phyloP scores from a whole-genome alignment of 2,113 vertebrate genomes.

The Bubalus kerabau region DNA sequence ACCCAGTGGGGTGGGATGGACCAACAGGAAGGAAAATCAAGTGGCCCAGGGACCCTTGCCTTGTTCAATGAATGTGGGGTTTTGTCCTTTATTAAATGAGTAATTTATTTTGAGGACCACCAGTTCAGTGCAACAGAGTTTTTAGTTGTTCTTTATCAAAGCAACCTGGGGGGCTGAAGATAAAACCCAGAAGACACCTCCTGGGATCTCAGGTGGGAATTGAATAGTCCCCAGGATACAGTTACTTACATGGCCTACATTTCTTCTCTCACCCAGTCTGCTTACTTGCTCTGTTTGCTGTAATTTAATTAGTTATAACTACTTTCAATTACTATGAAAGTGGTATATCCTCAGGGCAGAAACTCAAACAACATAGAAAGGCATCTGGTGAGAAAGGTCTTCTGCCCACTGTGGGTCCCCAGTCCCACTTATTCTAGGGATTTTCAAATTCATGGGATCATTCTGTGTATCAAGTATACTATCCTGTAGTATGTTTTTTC shows the following conservation, averaged over 20 bases:
- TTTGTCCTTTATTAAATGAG: neutral
- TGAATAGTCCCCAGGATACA: neutral
- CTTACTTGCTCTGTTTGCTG: neutral
- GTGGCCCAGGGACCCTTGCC: neutral
- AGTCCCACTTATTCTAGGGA: neutral
- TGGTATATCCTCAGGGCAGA: slow-evolving; percentile 25
- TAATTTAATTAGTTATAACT: slow-evolving; percentile 52
- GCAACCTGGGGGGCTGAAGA: neutral
- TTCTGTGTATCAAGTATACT: neutral
- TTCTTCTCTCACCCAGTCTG: neutral
- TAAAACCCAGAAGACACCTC: neutral
- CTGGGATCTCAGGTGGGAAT: rapidly evolving
- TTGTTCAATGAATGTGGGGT: neutral
- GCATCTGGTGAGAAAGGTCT: neutral
- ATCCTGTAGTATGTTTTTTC: neutral
- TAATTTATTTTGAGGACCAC: neutral
- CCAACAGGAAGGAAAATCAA: neutral
- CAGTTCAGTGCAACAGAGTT: neutral
- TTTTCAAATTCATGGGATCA: neutral
- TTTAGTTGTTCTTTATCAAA: neutral
- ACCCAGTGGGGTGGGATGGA: neutral
- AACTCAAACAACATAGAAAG: neutral
- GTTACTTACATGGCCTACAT: neutral
- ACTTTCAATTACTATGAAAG: slow-evolving; percentile 47
- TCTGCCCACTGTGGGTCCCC: neutral